A percentile compares a stretch with the other conserved stretches of the same genome.
phyloP scores from a whole-genome alignment of 2,888 invertebrate genomes.

The Spilosoma lubricipeda region DNA sequence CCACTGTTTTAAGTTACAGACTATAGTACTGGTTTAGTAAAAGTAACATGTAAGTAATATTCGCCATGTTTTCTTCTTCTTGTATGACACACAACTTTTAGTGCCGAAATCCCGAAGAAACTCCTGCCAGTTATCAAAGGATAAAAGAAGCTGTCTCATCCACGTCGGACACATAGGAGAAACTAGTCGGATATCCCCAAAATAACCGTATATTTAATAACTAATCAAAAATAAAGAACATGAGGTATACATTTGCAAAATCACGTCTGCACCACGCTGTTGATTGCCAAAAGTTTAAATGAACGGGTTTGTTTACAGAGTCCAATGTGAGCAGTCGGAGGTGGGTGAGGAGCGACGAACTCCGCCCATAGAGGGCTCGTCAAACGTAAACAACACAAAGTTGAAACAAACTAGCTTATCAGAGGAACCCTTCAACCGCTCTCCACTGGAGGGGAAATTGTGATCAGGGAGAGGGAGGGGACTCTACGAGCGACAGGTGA shows the following conservation, averaged over 20 bases:
- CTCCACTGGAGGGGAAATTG: background rate
- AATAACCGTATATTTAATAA: background rate
- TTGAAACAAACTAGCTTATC: slow-evolving; percentile 22
- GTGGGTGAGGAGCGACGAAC: background rate
- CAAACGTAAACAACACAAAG: slow-evolving; percentile 13
- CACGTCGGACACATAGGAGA: background rate
- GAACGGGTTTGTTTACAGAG: slow-evolving; percentile 4
- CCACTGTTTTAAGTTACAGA: background rate
- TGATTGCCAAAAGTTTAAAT: slow-evolving; percentile 24
- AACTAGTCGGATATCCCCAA: background rate
- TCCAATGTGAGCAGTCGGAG: background rate
- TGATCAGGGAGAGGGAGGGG: background rate
- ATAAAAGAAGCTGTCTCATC: background rate
- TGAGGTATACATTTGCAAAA: background rate
- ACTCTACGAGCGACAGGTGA: slow-evolving; percentile 57
- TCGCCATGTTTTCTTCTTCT: no score
- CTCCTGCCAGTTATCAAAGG: background rate
- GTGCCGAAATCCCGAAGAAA: background rate
- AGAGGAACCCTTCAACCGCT: background rate
- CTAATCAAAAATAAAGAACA: background rate
- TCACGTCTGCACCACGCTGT: slow-evolving; percentile 1
- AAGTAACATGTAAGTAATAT: no score
- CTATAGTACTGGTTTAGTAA: no score
- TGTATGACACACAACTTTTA: background rate
- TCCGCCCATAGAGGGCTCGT: background rate